Conservation (phyloP, 2,888 invertebrate genomes). For the Lapara coniferarum region DNA sequence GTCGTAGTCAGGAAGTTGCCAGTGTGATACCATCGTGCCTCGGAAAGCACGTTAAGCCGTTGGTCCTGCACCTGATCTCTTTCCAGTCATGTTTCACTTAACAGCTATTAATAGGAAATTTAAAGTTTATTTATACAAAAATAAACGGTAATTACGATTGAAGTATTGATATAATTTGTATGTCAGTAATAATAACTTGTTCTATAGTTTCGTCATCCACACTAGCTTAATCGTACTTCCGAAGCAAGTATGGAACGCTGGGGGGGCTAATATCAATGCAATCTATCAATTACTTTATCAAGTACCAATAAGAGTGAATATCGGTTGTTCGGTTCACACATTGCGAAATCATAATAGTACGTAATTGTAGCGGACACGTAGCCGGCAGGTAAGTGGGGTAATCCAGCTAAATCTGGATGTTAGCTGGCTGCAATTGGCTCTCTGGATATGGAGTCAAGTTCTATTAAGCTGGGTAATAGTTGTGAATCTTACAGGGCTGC, state of each 20-base stretch:
- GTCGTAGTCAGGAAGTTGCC: no score
- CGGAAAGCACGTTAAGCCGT: no score
- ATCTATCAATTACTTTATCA: constrained; percentile 47
- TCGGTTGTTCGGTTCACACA: constrained; percentile 51
- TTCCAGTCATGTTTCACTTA: not conserved
- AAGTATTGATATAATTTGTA: not conserved
- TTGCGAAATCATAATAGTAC: constrained; percentile 64
- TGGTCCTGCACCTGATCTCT: no score
- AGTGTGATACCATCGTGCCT: no score
- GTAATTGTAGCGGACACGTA: constrained; percentile 70
- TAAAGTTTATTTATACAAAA: not conserved
- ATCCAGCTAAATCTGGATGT: constrained; percentile 63
- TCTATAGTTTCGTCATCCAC: not conserved
- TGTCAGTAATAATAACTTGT: constrained; percentile 10
- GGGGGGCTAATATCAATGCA: constrained; percentile 43
- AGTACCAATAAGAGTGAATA: constrained; percentile 61
- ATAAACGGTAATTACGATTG: constrained; percentile 7
- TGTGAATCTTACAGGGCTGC: constrained; percentile 48
- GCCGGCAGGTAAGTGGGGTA: constrained; percentile 63
- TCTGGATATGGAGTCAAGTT: constrained; percentile 51
- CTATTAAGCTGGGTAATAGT: constrained; percentile 61
- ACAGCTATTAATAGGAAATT: not conserved
- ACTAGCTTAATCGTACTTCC: constrained; percentile 23
- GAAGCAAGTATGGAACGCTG: constrained; percentile 30
- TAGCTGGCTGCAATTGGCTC: constrained; percentile 49